Percentiles rank a stretch among this genome's conserved stretches.
Evolutionary conservation across 2,888 invertebrate species (phyloP).

Genomic region (Chironomus riparius): DNA sequence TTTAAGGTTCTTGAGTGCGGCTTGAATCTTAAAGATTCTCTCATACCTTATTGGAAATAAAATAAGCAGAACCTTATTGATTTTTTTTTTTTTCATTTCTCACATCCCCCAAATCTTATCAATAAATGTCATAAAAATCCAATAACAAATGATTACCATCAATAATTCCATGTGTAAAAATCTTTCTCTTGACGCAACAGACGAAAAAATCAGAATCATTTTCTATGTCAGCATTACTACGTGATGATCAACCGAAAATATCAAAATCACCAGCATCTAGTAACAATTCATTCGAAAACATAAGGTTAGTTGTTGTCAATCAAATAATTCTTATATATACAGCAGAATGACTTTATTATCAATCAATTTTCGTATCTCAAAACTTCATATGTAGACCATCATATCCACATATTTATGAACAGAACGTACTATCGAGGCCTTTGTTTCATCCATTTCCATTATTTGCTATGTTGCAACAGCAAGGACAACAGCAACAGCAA

Average conservation of each 20-base stretch:
- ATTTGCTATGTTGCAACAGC: slow-evolving; percentile 42
- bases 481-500: slow-evolving; percentile 41
- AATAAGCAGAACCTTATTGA: too few species aligned
- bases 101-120: neutral
- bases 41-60: too few species aligned
- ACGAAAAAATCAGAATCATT: slow-evolving; percentile 71
- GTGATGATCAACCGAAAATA: slow-evolving; percentile 65
- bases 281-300: slow-evolving; percentile 43
- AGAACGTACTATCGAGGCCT: slow-evolving; percentile 39
- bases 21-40: too few species aligned
- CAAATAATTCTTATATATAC: neutral
- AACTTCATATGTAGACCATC: slow-evolving; percentile 12
- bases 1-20: too few species aligned
- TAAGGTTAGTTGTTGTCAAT: slow-evolving; percentile 25
- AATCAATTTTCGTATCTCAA: slow-evolving; percentile 31
- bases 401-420: slow-evolving; percentile 39
- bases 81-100: too few species aligned
- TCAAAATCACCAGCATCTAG: slow-evolving; percentile 44
- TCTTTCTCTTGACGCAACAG: neutral
- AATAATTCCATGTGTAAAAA: too few species aligned
- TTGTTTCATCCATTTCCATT: slow-evolving; percentile 41
- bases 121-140: too few species aligned
- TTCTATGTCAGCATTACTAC: slow-evolving; percentile 70
- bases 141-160: too few species aligned
- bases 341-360: neutral